A percentile compares a stretch with the other conserved stretches of the same genome.
Conservation (phyloP, 1,140 invertebrate genomes). For the Bombus difficillimus region DNA sequence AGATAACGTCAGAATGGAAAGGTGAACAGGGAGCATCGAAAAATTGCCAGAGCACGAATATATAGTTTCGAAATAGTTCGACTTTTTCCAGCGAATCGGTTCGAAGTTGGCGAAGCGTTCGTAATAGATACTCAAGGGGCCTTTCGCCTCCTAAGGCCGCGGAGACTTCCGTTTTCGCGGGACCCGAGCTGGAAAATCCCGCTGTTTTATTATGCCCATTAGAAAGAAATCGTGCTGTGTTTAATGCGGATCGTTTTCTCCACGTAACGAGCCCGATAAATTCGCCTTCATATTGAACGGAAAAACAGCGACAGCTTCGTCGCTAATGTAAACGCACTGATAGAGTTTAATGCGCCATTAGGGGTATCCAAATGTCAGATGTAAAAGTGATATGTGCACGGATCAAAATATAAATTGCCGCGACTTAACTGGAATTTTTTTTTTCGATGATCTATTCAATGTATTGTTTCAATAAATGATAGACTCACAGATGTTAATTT, state of each 20-base stretch:
- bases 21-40: neutral
- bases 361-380: conserved; percentile 9
- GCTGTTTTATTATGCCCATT: conserved; percentile 49
- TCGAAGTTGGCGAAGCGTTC: conserved; percentile 45
- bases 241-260: conserved; percentile 30
- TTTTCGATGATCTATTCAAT: neutral
- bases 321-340: neutral
- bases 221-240: conserved; percentile 28
- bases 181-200: conserved; percentile 28
- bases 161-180: conserved; percentile 74
- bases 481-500: neutral
- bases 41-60: conserved; percentile 39
- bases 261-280: conserved; percentile 36
- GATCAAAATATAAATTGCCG: neutral
- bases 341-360: neutral
- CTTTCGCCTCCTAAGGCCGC: conserved; percentile 60
- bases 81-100: conserved; percentile 65
- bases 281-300: conserved; percentile 1
- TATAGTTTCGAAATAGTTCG: conserved; percentile 68
- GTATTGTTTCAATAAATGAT: neutral
- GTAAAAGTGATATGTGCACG: neutral
- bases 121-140: conserved; percentile 67
- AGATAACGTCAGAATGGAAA: neutral
- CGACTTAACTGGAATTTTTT: neutral
- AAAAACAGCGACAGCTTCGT: neutral